Evolutionary conservation across 1,140 invertebrate species (phyloP), one percentile per base, ranked within the genome.

Genomic region (Papilio polyxenes): DNA sequence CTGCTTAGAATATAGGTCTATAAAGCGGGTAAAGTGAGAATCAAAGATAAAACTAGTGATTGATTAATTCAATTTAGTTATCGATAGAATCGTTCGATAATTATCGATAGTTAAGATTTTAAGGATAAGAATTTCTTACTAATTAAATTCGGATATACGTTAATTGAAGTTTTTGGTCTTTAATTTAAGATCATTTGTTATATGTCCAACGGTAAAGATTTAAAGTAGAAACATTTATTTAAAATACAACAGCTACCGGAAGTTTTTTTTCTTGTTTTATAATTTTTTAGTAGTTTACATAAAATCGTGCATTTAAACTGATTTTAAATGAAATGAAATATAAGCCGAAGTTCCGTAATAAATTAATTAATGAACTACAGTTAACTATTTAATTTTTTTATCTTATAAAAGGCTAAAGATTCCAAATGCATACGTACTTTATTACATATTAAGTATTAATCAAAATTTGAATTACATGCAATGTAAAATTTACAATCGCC

Each of bases 1-100:
- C 83, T 85, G 82, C 86, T 90, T 84, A 83, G 81, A 76, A 88
- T 87, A 89, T 87, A 88, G 85, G 85, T 85, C 86, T 83, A 83
- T 85, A 84, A 85, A 78, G 59, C 80, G 76, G 80, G 79, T 81
- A 86, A 83, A 83, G 85, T 87, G 86, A 87, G 82, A 85, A 83
- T 82, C 74, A 82, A 51, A 80, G 89, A 87, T 84, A 89, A 83
- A 78, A 49, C 13, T 86, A 90, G 87, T 82, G 87, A 89, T 87
- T 86, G 85, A 86, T 86, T 44, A 59, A 17, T 82, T 48, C 81
- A 83, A 83, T 88, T 84, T 37, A 81, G 83, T 59, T 88, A 83
- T 88, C 86, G 88, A 90, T 90, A 85, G 75, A 85, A 81, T 80
- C 59, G 3, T 81, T 75, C 11, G 37, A 79, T 79, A 51, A 53